Percentiles rank a stretch among this genome's conserved stretches.
Conservation (phyloP, 2,888 invertebrate species). For the Apoda limacodes region DNA sequence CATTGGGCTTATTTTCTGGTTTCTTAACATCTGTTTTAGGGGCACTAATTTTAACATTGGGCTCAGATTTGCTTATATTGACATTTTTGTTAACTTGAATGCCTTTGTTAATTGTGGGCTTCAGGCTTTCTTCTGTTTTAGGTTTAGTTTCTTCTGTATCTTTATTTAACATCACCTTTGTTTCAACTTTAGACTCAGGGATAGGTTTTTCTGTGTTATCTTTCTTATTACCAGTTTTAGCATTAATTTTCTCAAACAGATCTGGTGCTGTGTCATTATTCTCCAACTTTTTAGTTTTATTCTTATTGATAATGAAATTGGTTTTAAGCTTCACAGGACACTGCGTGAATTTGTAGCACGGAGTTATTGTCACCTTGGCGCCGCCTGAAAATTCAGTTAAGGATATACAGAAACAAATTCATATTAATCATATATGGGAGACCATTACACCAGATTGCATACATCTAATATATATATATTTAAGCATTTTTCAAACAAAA, state of each 20-base stretch:
- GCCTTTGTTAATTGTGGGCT: too few species aligned
- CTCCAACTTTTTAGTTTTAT: slow-evolving; percentile 5
- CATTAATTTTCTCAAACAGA: slow-evolving; percentile 6
- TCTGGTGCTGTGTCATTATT: slow-evolving; percentile 6
- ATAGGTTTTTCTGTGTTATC: slow-evolving; percentile 3
- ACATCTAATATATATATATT: too few species aligned
- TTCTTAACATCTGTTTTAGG: too few species aligned
- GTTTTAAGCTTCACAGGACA: slow-evolving; percentile 37
- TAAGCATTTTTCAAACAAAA: background rate
- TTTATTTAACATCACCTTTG: background rate
- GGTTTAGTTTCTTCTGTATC: background rate
- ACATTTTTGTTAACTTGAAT: too few species aligned
- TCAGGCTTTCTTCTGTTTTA: too few species aligned
- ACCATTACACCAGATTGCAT: background rate
- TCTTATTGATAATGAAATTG: slow-evolving; percentile 22
- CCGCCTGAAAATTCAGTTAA: slow-evolving; percentile 46
- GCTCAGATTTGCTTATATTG: too few species aligned
- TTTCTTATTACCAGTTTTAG: slow-evolving; percentile 3
- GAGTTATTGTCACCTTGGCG: slow-evolving; percentile 31
- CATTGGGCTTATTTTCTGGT: too few species aligned
- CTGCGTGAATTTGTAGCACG: slow-evolving; percentile 37
- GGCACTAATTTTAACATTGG: too few species aligned
- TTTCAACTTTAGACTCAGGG: slow-evolving; percentile 2
- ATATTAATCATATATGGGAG: background rate
- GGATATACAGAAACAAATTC: background rate